Evolutionary conservation across 1,140 invertebrate genomes (phyloP).

Genomic region (Drosophila funebris): DNA sequence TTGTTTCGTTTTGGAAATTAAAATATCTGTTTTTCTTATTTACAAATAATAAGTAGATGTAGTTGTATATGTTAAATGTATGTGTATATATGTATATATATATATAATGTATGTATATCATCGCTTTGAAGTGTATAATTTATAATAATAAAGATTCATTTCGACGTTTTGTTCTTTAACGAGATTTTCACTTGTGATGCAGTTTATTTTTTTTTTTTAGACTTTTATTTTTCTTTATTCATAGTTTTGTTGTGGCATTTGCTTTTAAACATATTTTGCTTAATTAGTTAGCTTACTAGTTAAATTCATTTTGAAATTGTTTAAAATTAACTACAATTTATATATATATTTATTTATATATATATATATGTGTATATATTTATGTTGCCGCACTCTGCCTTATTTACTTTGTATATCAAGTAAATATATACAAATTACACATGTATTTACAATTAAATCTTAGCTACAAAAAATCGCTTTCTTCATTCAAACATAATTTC

Average conservation of each 20-base stretch:
- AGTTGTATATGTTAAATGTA: slow-evolving; percentile 55
- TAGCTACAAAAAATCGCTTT: slow-evolving; percentile 68
- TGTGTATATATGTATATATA: slow-evolving; percentile 47
- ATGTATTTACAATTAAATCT: slow-evolving; percentile 79
- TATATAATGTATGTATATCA: slow-evolving; percentile 49
- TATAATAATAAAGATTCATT: slow-evolving; percentile 71
- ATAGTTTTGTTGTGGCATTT: slow-evolving; percentile 60
- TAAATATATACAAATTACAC: slow-evolving; percentile 81
- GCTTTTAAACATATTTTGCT: slow-evolving; percentile 47
- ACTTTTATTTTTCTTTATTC: slow-evolving; percentile 33
- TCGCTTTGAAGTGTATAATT: slow-evolving; percentile 59
- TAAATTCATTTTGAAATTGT: slow-evolving; percentile 76
- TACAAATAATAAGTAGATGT: slow-evolving; percentile 79
- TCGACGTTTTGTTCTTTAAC: slow-evolving; percentile 21
- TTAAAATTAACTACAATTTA: slow-evolving; percentile 81
- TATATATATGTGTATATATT: slow-evolving; percentile 25
- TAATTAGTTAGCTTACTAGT: slow-evolving; percentile 58
- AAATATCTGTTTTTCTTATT: slow-evolving; percentile 73
- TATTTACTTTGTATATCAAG: slow-evolving; percentile 80
- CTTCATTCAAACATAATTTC: slow-evolving; percentile 13
- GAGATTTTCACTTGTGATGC: slow-evolving; percentile 18
- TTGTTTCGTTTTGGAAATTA: slow-evolving; percentile 65
- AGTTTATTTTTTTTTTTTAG: slow-evolving; percentile 25
- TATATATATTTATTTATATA: slow-evolving; percentile 42
- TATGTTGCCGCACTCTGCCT: slow-evolving; percentile 60